Evolutionary conservation across 2,888 invertebrate genomes (phyloP), one percentile per base, ranked within the genome.

Genomic region (Sphecodes monilicornis): DNA sequence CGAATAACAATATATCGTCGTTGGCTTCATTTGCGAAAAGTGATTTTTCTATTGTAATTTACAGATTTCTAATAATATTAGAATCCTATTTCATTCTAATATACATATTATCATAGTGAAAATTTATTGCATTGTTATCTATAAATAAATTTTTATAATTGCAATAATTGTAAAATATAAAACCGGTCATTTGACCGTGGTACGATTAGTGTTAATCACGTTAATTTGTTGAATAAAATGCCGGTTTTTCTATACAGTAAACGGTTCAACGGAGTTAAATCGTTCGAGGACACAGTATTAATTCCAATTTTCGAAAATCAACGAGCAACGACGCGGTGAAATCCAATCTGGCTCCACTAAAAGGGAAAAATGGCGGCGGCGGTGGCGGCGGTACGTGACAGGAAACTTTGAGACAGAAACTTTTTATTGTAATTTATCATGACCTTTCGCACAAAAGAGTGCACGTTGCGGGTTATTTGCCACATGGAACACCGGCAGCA

Each of bases 381-480:
- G 22, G 50, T 79, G 16, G 0, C n/a, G 46, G 41, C 26, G 39
- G 39, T 85, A 85, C 85, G 85, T 85, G 85, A 85, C 85, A 73
- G 85, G 85, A 85, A 85, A 85, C 70, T 54, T 54, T 54, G 54
- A 54, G 64, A 46, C 43, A 18, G 36, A 29, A n/a, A 68, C 74
- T 70, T 80, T 72, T 85, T 80, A 85, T 85, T 74, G 80, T 74
- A 85, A 85, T 80, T 85, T 85, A 85, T 85, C 74, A 85, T 77
- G 85, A 85, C 85, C 85, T 85, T 68, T 85, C 85, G 41, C 68
- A 77, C 70, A 71, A 66, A 78, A 68, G 72, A 77, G n/a, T 54
- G 41, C 43, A 74, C 66, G 66, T 74, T 60, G 57, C 64, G 32
- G 54, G n/a, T 54, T 54, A 11, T 11, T 54, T 54, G 54, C n/a